Evolutionary conservation across 2,797 vertebrate species (phyloP).

Genomic region (Dicrostonyx torquatus): DNA sequence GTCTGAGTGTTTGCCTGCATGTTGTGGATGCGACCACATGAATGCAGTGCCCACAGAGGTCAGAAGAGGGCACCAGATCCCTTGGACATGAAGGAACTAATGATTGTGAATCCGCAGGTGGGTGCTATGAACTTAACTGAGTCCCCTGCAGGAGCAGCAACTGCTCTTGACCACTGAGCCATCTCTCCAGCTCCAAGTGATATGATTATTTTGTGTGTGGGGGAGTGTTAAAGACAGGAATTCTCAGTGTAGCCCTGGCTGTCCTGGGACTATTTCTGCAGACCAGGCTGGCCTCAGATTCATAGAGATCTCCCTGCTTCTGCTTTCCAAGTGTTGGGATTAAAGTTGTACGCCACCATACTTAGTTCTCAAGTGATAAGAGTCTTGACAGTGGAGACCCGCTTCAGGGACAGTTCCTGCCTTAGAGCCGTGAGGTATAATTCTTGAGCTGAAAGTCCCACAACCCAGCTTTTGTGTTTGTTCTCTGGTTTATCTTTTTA

Average conservation of each 20-base stretch:
- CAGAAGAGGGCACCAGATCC: not conserved
- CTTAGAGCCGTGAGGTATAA: not conserved
- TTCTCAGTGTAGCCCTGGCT: not conserved
- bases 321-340: not conserved
- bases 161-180: not conserved
- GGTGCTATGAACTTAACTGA: not conserved
- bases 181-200: not conserved
- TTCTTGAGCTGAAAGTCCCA: not conserved
- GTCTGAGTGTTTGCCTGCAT: not conserved
- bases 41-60: not conserved
- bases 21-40: no score
- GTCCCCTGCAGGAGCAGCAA: not conserved
- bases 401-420: no score
- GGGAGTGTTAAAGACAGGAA: not conserved
- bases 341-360: not conserved
- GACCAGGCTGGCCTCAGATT: not conserved
- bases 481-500: not conserved
- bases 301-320: not conserved
- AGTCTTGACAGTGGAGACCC: not conserved
- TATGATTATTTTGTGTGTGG: no score
- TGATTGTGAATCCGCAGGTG: not conserved
- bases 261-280: not conserved
- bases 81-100: not conserved
- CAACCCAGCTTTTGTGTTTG: not conserved
- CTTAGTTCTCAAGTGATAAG: not conserved